These are phyloP conservation scores for Zapornia atra DNA, from an alignment of 2,113 vertebrate genomes.

Conservation along the genomic window DNA sequence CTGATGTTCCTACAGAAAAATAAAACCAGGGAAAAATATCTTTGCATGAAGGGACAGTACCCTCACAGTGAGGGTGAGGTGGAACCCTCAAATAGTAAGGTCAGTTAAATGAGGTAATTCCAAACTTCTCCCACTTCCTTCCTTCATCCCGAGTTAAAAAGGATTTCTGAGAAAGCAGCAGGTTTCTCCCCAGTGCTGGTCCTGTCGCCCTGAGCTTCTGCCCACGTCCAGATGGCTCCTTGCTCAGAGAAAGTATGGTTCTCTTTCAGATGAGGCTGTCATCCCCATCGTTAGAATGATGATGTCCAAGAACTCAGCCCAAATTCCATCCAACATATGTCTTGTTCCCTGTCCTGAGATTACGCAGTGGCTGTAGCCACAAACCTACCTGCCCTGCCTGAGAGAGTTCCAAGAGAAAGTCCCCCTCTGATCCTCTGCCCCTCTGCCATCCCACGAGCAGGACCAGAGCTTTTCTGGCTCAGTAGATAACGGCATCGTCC, in stretches of 20 bases:
- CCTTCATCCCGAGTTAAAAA: not conserved
- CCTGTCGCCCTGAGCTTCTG: not conserved
- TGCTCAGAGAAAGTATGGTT: not conserved
- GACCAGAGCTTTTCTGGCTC: not conserved
- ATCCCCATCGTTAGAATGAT: too few relatives aligned
- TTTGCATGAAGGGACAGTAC: not conserved
- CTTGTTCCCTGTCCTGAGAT: not conserved
- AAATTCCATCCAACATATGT: not conserved
- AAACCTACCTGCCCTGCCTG: not conserved
- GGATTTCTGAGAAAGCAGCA: not conserved
- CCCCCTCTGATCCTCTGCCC: not conserved
- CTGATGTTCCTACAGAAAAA: not conserved
- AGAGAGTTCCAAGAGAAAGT: not conserved
- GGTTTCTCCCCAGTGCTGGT: not conserved
- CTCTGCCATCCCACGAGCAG: not conserved
- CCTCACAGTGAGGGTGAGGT: not conserved
- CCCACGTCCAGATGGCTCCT: not conserved
- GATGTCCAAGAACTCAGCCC: not conserved
- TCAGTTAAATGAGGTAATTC: not conserved
- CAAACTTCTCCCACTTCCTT: not conserved
- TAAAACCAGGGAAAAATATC: not conserved
- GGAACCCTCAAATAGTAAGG: not conserved
- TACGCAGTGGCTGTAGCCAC: not conserved
- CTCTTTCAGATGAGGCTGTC: not conserved
- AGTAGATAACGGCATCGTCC: not conserved